A percentile compares a stretch with the other conserved stretches of the same genome.
These are phyloP conservation scores for Sebastes wilsoni DNA, from an alignment of 2,797 vertebrate species.

Conservation along the genomic window DNA sequence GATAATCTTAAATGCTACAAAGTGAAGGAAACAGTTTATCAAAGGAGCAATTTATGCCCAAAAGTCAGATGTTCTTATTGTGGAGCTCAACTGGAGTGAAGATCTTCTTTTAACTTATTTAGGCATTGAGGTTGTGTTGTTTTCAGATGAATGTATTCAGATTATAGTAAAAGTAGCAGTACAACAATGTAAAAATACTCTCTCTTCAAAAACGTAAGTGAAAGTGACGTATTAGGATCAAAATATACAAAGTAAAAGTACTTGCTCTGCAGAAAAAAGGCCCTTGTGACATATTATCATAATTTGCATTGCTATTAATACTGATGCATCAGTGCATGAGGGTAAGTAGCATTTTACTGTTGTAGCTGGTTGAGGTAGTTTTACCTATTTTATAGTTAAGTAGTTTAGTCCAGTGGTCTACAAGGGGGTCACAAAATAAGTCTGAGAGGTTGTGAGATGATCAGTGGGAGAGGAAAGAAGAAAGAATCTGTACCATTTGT, in stretches of 20 bases:
- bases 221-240: background rate
- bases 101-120: background rate
- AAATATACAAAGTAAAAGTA: background rate
- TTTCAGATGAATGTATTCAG: background rate
- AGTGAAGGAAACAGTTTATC: slow-evolving; percentile 5
- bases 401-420: background rate
- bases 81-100: background rate
- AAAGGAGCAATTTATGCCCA: slow-evolving; percentile 22
- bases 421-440: background rate
- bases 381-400: background rate
- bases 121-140: background rate
- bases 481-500: too few relatives aligned
- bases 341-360: background rate
- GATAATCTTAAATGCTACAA: background rate
- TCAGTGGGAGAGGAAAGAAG: background rate
- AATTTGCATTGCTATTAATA: background rate
- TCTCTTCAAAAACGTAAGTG: background rate
- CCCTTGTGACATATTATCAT: background rate
- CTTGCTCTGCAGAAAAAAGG: background rate
- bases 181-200: background rate
- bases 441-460: background rate
- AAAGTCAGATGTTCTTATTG: slow-evolving; percentile 42
- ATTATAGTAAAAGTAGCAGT: background rate
- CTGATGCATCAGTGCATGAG: background rate
- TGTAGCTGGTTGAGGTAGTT: background rate